Evolutionary conservation across 2,797 vertebrate species (phyloP).

Genomic region (Halcyon chelicuti): DNA sequence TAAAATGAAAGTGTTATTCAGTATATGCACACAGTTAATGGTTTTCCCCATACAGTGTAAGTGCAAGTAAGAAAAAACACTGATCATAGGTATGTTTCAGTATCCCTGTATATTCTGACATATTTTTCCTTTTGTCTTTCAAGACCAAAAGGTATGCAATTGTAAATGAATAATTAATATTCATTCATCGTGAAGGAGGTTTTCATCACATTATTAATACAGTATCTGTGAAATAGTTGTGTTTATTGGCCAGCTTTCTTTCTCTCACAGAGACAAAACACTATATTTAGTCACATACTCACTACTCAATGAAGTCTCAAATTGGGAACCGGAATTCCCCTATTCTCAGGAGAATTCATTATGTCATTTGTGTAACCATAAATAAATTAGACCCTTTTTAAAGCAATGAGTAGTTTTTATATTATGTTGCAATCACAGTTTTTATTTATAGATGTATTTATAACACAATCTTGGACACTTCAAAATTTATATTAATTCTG

Average conservation of each 20-base stretch:
- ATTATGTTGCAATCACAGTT: not conserved
- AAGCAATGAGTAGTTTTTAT: not conserved
- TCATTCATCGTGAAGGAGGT: not conserved
- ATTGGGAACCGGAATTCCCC: not conserved
- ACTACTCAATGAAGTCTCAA: not conserved
- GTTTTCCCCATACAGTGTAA: not conserved
- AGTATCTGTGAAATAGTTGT: not conserved
- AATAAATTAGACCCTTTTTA: not conserved
- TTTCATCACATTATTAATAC: not conserved
- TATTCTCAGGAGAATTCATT: not conserved
- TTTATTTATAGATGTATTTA: not conserved
- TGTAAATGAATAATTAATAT: not conserved
- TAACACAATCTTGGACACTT: not conserved
- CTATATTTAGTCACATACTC: not conserved
- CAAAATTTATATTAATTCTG: not conserved
- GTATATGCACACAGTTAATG: not conserved
- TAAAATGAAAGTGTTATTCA: not conserved
- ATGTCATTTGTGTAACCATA: not conserved
- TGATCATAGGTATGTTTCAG: not conserved
- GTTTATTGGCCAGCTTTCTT: not conserved
- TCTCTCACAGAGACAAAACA: not conserved
- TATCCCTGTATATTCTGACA: not conserved
- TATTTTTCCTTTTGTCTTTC: not conserved
- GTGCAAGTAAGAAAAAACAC: not conserved
- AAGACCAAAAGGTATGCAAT: not conserved